Base-by-base conservation (phyloP, 2,113 vertebrate genomes). In the Platysternon megacephalum region DNA sequence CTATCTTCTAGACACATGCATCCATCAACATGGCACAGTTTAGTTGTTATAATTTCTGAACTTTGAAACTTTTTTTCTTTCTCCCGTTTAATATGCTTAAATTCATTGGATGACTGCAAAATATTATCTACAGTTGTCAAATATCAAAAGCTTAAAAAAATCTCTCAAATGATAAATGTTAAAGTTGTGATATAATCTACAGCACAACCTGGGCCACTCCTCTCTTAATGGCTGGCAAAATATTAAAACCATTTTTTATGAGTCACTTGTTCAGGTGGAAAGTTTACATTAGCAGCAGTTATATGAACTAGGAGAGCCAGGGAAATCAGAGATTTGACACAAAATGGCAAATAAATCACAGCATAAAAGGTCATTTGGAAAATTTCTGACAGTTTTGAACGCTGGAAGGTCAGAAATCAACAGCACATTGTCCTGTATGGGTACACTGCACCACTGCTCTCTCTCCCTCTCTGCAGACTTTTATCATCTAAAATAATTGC, bases 321-420 rank as follows among this genome's bases (percentile, higher is more conserved):
- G 44, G 96, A 95, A 97, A 94, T 94, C 83, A 83, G 56, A 87
- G 52, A 48, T 93, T 95, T 95, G 91, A 93, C 85, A 94, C 11
- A 91, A 97, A 97, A 96, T 95, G 79, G 72, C 80, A 97, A 97
- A 96, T 93, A 91, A 94, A 87, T 90, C 95, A 78, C 42, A 86
- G 26, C 48, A 83, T 93, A 82, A 98, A 98, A 97, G 93, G 93
- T 98, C 93, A 97, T 89, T 97, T 97, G 10, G 19, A 93, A 95
- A 89, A 94, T 94, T 94, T 97, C 81, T 97, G 97, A 95, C 93
- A 96, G 65, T 90, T 84, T 92, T 94, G 51, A 95, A 94, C 12
- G 88, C 95, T 85, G 96, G 94, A 97, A 98, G 92, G 97, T 97
- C 95, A 98, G 92, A 97, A 97, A 95, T 95, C 94, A 97, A 85